Percentiles rank a stretch among this genome's conserved stretches.
These are phyloP conservation scores for Isotomurus palustris DNA, from an alignment of 2,888 invertebrate genomes.

Conservation along the genomic window DNA sequence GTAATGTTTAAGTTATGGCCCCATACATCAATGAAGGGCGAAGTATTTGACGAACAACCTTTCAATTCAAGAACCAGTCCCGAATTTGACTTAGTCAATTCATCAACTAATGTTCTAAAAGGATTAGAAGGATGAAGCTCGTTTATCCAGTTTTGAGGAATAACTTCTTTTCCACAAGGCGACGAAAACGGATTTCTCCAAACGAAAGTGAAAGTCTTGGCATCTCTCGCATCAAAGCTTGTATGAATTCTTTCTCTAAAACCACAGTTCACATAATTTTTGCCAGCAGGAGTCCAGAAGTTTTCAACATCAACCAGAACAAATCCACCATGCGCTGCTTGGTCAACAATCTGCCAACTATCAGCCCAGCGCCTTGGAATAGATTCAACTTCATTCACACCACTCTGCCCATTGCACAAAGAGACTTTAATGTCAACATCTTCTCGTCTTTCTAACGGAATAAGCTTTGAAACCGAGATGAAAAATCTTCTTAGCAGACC, in stretches of 20 bases:
- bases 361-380: not conserved
- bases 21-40: no score
- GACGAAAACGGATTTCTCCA: not conserved
- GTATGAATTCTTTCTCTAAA: not conserved
- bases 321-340: not conserved
- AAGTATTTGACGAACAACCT: no score
- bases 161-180: no score
- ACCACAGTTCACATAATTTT: not conserved
- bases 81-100: no score
- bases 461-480: not conserved
- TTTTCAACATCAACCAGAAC: not conserved
- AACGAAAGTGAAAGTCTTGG: not conserved
- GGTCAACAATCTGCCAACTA: slow-evolving; percentile 1
- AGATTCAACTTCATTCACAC: not conserved
- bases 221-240: not conserved
- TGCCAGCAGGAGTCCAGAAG: not conserved
- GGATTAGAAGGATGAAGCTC: no score
- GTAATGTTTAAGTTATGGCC: no score
- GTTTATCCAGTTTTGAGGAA: no score
- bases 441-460: not conserved
- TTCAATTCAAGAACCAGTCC: no score
- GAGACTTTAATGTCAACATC: not conserved
- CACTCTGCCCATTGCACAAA: slow-evolving; percentile 1
- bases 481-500: not conserved
- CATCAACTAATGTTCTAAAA: no score